These are phyloP conservation scores for Eristalinus sepulchralis DNA, from an alignment of 2,888 invertebrate species.

Conservation along the genomic window DNA sequence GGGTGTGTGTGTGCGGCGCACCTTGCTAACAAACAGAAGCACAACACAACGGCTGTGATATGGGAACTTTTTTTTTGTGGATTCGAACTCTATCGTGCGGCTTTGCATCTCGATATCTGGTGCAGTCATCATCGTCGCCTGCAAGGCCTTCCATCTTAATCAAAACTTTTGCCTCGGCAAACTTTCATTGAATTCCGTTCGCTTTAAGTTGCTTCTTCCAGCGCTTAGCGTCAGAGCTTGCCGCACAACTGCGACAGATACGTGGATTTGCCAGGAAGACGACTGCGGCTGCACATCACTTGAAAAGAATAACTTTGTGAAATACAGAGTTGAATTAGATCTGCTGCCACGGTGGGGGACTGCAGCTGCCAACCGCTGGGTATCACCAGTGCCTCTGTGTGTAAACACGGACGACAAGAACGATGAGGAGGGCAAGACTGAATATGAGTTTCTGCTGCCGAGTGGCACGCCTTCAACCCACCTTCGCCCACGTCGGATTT, in stretches of 20 bases:
- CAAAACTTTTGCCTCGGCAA: conserved; percentile 53
- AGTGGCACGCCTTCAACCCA: conserved; percentile 1
- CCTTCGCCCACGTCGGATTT: neutral
- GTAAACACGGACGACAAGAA: conserved; percentile 51
- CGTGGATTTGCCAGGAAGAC: neutral
- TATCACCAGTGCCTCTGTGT: conserved; percentile 43
- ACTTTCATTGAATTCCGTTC: conserved; percentile 34
- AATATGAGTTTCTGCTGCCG: conserved; percentile 35
- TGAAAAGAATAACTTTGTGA: conserved; percentile 48
- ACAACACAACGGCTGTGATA: conserved; percentile 4
- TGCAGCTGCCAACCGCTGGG: neutral
- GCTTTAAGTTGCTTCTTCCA: conserved; percentile 34
- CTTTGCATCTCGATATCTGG: neutral
- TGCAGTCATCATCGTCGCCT: neutral
- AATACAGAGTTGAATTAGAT: conserved; percentile 19
- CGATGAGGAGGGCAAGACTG: conserved; percentile 33
- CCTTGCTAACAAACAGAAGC: neutral
- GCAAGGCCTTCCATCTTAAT: conserved; percentile 33
- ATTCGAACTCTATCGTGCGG: conserved; percentile 43
- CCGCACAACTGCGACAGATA: conserved; percentile 16
- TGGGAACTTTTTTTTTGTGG: conserved; percentile 45
- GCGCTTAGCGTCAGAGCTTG: conserved; percentile 25
- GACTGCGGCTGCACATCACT: neutral
- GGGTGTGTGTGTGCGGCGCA: neutral
- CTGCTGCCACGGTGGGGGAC: neutral